phyloP scores from a whole-genome alignment of 1,140 invertebrate species.

The Drosophila grimshawi region DNA sequence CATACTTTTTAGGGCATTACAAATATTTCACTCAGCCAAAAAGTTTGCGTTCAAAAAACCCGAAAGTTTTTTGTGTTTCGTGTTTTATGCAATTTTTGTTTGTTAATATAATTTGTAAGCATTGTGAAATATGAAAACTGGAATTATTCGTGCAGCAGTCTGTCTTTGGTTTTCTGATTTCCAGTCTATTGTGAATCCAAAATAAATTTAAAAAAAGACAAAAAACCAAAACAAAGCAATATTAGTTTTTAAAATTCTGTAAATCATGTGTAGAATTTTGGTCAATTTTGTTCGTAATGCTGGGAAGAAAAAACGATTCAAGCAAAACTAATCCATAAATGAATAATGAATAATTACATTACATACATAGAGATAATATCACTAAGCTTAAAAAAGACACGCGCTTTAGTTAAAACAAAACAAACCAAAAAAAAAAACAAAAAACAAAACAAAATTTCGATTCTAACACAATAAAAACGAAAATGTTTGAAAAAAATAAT shows the following conservation, averaged over 20 bases:
- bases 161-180: conserved; percentile 1
- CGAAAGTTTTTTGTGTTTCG: neutral
- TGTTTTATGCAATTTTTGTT: conserved; percentile 9
- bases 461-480: conserved; percentile 45
- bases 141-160: conserved; percentile 51
- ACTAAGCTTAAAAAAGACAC: conserved; percentile 45
- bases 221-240: conserved; percentile 56
- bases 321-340: conserved; percentile 54
- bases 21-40: neutral
- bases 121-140: conserved; percentile 6
- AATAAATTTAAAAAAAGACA: neutral
- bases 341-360: conserved; percentile 40
- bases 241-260: conserved; percentile 70
- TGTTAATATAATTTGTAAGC: conserved; percentile 34
- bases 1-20: conserved; percentile 6
- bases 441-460: conserved; percentile 13
- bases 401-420: conserved; percentile 46
- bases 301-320: conserved; percentile 17
- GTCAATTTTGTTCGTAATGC: conserved; percentile 68
- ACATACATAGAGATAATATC: conserved; percentile 47
- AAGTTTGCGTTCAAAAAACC: neutral
- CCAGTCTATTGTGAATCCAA: conserved; percentile 25
- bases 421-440: neutral
- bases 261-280: conserved; percentile 45
- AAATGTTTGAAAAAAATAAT: conserved; percentile 20